Base-by-base conservation (phyloP, 2,113 vertebrate genomes). In the Rafetus swinhoei region DNA sequence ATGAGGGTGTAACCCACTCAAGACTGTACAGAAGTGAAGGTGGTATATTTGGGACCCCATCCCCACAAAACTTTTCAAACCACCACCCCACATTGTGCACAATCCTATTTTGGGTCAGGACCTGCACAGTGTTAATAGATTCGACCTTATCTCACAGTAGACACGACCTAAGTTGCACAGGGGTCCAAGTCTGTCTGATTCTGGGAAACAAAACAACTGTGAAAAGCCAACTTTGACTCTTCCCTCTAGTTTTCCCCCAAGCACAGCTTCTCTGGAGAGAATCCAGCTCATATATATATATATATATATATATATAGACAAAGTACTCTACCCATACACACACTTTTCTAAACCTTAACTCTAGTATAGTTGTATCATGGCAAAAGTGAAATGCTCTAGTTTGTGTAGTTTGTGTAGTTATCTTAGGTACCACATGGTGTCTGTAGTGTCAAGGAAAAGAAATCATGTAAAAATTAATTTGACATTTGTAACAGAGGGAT, bases 361-460 rank as follows among this genome's bases (percentile, higher is more conserved):
- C 39, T 82, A 22, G 0, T 15, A 15, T 24, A 3, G 21, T 6
- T 25, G 62, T 15, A 32, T 32, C 72, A 18, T 1, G 74, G 27
- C 8, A 8, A 84, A 85, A 5, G 45, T 52, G 14, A 54, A 76
- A 0, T 19, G 1, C 4, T 53, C 62, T 15, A 29, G 65, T 72
- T 53, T 1, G 0, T 97, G 96, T 79, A 95, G 89, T 96, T 96
- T 1, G 0, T 97, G 97, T 79, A 95, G 89, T 96, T 96, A 69
- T 2, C 35, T 60, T 57, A 39, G 89, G 59, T 52, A 79, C 96
- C 97, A 97, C 97, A 97, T 0, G 95, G 91, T 93, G 96, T 97
- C 97, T 90, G 81, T 94, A 97, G 92, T 29, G 90, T 80, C 89
- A 86, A 96, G 88, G 93, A 83, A 94, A 96, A 96, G 80, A 81